Evolutionary conservation across 1,140 invertebrate species (phyloP), one percentile per base, ranked within the genome.

Genomic region (Brevipalpus yothersi): DNA sequence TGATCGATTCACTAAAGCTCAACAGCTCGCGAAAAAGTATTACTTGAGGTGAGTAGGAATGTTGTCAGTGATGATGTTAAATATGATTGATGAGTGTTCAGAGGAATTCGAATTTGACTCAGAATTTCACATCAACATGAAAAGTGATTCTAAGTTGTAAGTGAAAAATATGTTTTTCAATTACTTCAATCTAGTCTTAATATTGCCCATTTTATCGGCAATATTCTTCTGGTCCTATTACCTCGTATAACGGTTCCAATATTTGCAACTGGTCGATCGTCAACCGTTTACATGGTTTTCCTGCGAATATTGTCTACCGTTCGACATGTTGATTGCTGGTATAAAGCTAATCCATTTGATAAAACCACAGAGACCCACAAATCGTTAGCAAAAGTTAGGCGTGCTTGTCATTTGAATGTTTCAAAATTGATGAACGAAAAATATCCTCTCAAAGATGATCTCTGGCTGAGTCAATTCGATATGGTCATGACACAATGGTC

Each of bases 401-500:
- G 49, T n/a, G 49, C 59, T 39, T 62, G 61, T 56, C 61, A 62
- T 42, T 53, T 62, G 47, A 17, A 58, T 1, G 57, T 62, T 2
- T 40, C 49, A n/a, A 41, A 53, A 42, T 42, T 62, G 19, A 62
- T 62, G 61, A 45, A 58, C 23, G 47, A 45, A 47, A 58, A 47
- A 58, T 49, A 47, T 42, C 47, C 47, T 9, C 8, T 31, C 10
- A 40, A 23, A 39, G n/a, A 55, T 55, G 39, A 55, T 12, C 53
- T 55, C n/a, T 55, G 53, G 53, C 23, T 55, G 11, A 55, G 57
- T 10, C 69, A 70, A 60, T 69, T 68, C 56, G 68, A 69, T 41
- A 70, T 69, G 68, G 64, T 65, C 0, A 58, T 70, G 17, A 68
- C 69, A 1, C 69, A 70, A 47, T 66, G 65, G 57, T 66, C 67